Base-by-base conservation (phyloP, 2,888 invertebrate genomes). In the Troglohyphantes excavatus region DNA sequence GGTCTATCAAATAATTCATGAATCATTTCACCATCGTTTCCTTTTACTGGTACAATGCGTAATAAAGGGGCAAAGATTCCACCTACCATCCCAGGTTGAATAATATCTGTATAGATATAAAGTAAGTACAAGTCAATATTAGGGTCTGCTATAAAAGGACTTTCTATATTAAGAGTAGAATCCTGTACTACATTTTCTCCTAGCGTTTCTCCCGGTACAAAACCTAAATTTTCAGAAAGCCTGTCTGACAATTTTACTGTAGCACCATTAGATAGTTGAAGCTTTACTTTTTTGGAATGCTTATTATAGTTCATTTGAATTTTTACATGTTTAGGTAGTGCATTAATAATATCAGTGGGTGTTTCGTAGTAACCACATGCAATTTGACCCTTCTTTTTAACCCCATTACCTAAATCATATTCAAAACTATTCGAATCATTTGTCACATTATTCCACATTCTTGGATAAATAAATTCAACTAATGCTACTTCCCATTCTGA, bases 401-500 rank as follows among this genome's bases (percentile, higher is more conserved):
- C 67, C n/a, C 73, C 29, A 26, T 46, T 53, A 17, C 75, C 19
- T 21, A 75, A n/a, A 73, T 27, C 23, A 63, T n/a, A 53, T 13
- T 53, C n/a, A n/a, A 53, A 53, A n/a, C 17, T 53, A n/a, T n/a
- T n/a, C 17, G 33, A 9, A 17, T 72, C n/a, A 27, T 63, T n/a
- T n/a, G n/a, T 53, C 13, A 73, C 39, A 53, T 63, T 63, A 29
- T 59, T n/a, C 59, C 75, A 75, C 17, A 9, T 29, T 17, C n/a
- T 26, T 13, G 65, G 46, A 61, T 91, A 91, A 23, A 91, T 88
- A 43, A 92, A 91, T 86, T 92, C 91, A 19, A 83, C 83, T 33
- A 92, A 46, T 29, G 78, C 92, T 3, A 92, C 92, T 72, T 90
- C 90, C 92, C 92, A 93, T 17, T 91, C 76, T n/a, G 92, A 92